Percentiles rank a stretch among this genome's conserved stretches.
Conservation (phyloP, 2,888 invertebrate genomes). For the Tipula lateralis region DNA sequence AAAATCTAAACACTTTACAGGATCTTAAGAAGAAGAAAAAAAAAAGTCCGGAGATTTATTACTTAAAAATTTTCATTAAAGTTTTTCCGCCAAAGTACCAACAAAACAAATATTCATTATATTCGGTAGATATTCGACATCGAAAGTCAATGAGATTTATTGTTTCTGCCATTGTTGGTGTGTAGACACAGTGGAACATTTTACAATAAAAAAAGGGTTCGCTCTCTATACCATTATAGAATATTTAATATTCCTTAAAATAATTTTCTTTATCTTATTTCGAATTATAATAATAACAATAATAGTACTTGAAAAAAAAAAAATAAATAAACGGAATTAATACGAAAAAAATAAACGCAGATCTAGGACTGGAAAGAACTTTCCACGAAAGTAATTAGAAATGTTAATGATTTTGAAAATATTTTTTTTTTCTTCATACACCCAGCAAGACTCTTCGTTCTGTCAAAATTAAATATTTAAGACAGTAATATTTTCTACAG, state of each 20-base stretch:
- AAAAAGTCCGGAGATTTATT: neutral
- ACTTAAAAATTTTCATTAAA: slow-evolving; percentile 7
- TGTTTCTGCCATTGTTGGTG: neutral
- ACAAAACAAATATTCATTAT: neutral
- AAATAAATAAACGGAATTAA: slow-evolving; percentile 9
- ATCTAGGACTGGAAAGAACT: neutral
- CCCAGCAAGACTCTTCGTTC: neutral
- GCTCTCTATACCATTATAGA: neutral
- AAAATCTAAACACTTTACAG: slow-evolving; percentile 3
- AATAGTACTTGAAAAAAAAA: neutral
- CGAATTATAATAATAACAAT: neutral
- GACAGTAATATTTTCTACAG: neutral
- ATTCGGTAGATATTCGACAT: neutral
- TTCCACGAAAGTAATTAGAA: slow-evolving; percentile 13
- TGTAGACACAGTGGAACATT: neutral
- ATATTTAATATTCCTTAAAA: slow-evolving; percentile 15
- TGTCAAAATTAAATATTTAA: slow-evolving; percentile 24
- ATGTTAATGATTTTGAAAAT: neutral
- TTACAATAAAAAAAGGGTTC: neutral
- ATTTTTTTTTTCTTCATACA: neutral
- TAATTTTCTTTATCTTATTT: neutral
- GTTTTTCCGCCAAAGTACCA: neutral
- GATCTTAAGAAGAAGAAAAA: neutral
- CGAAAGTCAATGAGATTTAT: slow-evolving; percentile 24
- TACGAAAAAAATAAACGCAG: neutral